A percentile compares a stretch with the other conserved stretches of the same genome.
Evolutionary conservation across 2,113 vertebrate genomes (phyloP).

Genomic region (Clinocottus analis): DNA sequence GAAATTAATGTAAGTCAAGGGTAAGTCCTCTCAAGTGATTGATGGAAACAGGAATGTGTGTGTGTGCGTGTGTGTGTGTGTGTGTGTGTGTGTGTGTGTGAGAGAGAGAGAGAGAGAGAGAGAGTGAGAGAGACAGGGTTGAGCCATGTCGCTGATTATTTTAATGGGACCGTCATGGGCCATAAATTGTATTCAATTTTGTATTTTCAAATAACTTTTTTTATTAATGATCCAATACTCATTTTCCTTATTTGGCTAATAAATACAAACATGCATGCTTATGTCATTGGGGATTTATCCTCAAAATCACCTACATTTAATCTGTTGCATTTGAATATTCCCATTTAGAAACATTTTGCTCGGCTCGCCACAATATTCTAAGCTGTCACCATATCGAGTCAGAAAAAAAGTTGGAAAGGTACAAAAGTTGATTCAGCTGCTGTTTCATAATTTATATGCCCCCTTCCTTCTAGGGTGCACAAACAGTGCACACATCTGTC

Average conservation of each 20-base stretch:
- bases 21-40: background rate
- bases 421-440: conserved; percentile 47
- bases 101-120: no score
- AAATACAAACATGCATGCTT: background rate
- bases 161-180: background rate
- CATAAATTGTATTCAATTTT: background rate
- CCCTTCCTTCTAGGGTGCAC: conserved; percentile 39
- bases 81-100: background rate
- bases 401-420: conserved; percentile 17
- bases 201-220: background rate
- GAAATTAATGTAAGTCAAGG: background rate
- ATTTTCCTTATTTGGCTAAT: background rate
- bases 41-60: background rate
- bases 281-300: background rate
- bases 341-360: background rate
- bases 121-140: background rate
- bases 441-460: conserved; percentile 65
- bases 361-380: background rate
- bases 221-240: no score
- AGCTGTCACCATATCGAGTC: background rate
- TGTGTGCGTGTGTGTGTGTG: background rate
- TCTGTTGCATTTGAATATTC: no score
- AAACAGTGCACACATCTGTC: conserved; percentile 66
- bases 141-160: background rate
- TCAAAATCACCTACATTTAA: background rate